Base-by-base conservation (phyloP, 2,797 vertebrate species). In the Melanotaenia boesemani region DNA sequence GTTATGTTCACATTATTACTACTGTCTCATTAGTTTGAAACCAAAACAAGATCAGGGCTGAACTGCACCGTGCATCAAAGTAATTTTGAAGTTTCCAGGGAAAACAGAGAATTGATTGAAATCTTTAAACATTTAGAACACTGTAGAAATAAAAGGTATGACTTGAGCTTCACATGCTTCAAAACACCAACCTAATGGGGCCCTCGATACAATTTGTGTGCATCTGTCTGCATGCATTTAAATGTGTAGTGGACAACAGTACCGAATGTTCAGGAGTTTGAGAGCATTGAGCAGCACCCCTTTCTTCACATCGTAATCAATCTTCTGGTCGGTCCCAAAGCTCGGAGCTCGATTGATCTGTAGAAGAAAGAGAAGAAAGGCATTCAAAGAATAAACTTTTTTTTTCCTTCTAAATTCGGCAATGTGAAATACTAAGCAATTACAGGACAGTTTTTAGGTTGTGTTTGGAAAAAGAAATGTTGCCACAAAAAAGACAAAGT, bases 331-430 rank as follows among this genome's bases (percentile, higher is more conserved):
- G 0, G 97, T 99, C 89, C 98, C 98, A 88, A 99, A 99, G 92
- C 98, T 99, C 39, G 98, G 98, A 11, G 98, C 97, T 78, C 98
- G 96, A 95, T 99, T 99, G 93, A 99, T 98, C 98, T 99, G 93
- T 72, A 89, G 90, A 90, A 83, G 86, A 88, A 67, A 70, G 80
- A 84, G 67, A 70, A 80, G 70, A 81, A 72, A 85, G 69, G 74
- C 74, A 80, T 74, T 90, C 52, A 83, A 71, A 79, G 70, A 72
- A 67, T 63, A 74, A 67, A 77, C 46, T 16, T 75, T 78, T 65
- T 61, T 66, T 60, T 57, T 22, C 28, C 74, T 66, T 69, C 50
- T 79, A 58, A 70, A 44, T 72, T 79, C 60, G 70, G 22, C 5
- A 81, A 78, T 74, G 34, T 77, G 36, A 87, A 74, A 72, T 78